Evolutionary conservation across 2,888 invertebrate species (phyloP).

Genomic region (Lasioglossum pauxillum): DNA sequence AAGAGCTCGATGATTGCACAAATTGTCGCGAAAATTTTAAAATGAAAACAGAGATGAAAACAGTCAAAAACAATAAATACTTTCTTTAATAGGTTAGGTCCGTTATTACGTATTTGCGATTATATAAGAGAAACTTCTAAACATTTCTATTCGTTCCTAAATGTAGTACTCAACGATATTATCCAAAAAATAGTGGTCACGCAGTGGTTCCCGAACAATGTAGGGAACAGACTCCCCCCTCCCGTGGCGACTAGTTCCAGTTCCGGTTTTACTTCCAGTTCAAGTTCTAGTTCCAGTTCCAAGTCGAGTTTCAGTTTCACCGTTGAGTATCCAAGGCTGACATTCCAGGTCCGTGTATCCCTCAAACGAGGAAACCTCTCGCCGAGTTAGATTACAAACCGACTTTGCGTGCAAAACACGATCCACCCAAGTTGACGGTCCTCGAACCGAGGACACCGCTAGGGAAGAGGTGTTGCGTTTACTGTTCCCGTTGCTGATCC

Average conservation of each 20-base stretch:
- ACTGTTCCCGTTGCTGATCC: background rate
- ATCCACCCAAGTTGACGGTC: slow-evolving; percentile 27
- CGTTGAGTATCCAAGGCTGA: slow-evolving; percentile 53
- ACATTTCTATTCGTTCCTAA: background rate
- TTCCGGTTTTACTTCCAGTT: slow-evolving; percentile 56
- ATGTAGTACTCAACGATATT: background rate
- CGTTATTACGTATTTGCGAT: too few species aligned
- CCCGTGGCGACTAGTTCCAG: slow-evolving; percentile 31
- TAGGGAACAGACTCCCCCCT: background rate
- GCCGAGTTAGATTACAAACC: slow-evolving; percentile 60
- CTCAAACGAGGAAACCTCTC: slow-evolving; percentile 53
- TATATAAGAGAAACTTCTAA: too few species aligned
- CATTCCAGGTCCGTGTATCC: slow-evolving; percentile 48
- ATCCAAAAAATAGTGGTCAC: background rate
- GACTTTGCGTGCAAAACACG: slow-evolving; percentile 53
- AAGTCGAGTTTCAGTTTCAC: slow-evolving; percentile 62
- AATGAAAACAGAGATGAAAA: too few species aligned
- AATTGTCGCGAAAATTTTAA: background rate
- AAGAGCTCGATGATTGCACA: background rate
- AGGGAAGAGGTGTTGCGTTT: background rate
- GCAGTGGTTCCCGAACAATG: slow-evolving; percentile 28
- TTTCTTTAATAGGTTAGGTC: background rate
- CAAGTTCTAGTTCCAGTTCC: slow-evolving; percentile 28
- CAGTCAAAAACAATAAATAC: background rate
- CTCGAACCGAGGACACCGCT: background rate